These are phyloP conservation scores for Peromyscus aztecus DNA, from an alignment of 2,797 vertebrate genomes.

Conservation along the genomic window DNA sequence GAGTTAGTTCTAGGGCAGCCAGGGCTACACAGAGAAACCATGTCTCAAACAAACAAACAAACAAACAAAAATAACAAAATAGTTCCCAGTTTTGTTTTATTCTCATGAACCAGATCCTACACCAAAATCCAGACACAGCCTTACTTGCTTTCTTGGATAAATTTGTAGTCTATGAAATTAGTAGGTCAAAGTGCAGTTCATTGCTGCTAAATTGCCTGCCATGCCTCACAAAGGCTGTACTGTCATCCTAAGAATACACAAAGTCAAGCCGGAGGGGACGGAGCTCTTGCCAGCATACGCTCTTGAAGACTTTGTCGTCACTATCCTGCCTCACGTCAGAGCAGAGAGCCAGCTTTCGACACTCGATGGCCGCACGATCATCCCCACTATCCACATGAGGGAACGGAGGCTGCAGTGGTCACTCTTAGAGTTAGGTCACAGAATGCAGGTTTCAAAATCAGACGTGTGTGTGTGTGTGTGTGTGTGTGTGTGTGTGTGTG, in stretches of 20 bases:
- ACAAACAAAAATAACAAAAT: not conserved
- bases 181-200: not conserved
- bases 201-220: not conserved
- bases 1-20: no score
- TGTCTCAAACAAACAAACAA: no score
- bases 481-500: not conserved
- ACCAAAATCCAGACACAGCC: not conserved
- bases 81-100: not conserved
- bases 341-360: not conserved
- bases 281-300: not conserved
- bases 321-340: not conserved
- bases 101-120: not conserved
- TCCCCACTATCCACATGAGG: not conserved
- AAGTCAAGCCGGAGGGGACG: not conserved
- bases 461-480: not conserved
- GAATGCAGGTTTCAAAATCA: not conserved
- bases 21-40: no score
- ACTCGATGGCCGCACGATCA: not conserved
- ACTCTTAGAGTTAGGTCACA: not conserved
- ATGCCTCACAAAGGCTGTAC: not conserved
- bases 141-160: constrained; percentile 8
- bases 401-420: not conserved
- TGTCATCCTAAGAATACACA: not conserved
- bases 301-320: not conserved
- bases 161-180: not conserved